Conservation (phyloP, 2,888 invertebrate genomes). For the Cerastoderma edule region DNA sequence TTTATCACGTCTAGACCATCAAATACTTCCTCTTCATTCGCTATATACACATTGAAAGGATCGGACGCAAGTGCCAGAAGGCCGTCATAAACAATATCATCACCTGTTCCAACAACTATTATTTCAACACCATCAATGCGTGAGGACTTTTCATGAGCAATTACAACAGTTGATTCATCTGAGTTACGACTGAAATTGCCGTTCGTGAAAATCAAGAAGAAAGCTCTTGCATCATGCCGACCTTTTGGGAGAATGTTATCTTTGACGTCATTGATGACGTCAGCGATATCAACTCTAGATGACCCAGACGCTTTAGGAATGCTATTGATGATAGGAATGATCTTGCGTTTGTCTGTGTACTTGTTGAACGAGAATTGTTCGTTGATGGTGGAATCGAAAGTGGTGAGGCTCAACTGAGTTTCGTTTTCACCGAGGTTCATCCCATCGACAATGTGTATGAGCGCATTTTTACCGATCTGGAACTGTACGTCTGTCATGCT, state of each 20-base stretch:
- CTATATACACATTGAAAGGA: conserved; percentile 5
- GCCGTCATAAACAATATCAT: background rate
- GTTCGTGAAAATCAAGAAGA: background rate
- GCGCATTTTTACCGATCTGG: background rate
- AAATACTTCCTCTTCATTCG: background rate
- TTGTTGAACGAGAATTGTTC: background rate
- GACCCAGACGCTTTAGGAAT: background rate
- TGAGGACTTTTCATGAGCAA: background rate
- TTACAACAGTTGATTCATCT: background rate
- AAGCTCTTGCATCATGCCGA: background rate
- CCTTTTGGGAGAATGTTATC: background rate
- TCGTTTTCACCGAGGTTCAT: background rate
- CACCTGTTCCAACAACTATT: conserved; percentile 4
- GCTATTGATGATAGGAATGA: background rate
- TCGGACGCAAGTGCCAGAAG: background rate
- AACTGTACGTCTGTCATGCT: conserved; percentile 3
- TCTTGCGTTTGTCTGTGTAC: background rate
- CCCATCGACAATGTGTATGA: background rate
- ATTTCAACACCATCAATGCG: background rate
- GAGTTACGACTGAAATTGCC: background rate
- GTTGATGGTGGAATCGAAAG: background rate
- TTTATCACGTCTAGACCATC: background rate
- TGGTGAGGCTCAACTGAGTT: background rate
- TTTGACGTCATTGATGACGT: background rate
- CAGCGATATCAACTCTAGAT: background rate